phyloP scores from a whole-genome alignment of 2,888 invertebrate species.

The Acrobasis suavella region DNA sequence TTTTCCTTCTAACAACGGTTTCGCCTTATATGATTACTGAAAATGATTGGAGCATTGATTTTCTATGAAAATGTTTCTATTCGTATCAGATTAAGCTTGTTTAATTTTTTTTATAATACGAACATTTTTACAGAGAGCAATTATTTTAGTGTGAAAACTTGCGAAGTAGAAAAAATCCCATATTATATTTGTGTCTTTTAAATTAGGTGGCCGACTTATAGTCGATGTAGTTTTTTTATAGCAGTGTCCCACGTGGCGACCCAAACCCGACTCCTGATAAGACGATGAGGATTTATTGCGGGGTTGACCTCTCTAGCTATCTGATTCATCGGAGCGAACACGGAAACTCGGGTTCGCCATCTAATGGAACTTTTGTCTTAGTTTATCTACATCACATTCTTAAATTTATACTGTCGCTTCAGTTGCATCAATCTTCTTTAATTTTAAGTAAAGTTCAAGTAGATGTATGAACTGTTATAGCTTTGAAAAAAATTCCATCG shows the following conservation, averaged over 20 bases:
- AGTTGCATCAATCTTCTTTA: no score
- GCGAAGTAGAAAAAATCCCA: no score
- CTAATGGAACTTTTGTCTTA: background rate
- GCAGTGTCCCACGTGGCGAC: background rate
- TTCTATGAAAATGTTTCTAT: slow-evolving; percentile 2
- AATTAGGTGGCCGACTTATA: background rate
- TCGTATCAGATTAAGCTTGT: no score
- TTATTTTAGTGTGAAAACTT: no score
- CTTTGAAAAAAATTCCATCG: no score
- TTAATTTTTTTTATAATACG: no score
- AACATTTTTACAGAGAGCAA: no score
- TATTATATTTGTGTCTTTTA: no score
- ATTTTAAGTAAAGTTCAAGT: no score
- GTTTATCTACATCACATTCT: no score
- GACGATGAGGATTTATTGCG: background rate
- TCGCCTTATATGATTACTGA: slow-evolving; percentile 18
- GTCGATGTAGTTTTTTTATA: background rate
- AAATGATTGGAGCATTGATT: slow-evolving; percentile 15
- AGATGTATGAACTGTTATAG: no score
- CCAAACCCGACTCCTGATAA: background rate
- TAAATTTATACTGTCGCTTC: no score
- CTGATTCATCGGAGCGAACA: background rate
- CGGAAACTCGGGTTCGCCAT: background rate
- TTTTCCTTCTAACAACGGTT: slow-evolving; percentile 11
- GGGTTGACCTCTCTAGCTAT: background rate